Percentiles rank a stretch among this genome's conserved stretches.
Evolutionary conservation across 2,888 invertebrate species (phyloP).

Genomic region (Cataglyphis rosenhaueri): DNA sequence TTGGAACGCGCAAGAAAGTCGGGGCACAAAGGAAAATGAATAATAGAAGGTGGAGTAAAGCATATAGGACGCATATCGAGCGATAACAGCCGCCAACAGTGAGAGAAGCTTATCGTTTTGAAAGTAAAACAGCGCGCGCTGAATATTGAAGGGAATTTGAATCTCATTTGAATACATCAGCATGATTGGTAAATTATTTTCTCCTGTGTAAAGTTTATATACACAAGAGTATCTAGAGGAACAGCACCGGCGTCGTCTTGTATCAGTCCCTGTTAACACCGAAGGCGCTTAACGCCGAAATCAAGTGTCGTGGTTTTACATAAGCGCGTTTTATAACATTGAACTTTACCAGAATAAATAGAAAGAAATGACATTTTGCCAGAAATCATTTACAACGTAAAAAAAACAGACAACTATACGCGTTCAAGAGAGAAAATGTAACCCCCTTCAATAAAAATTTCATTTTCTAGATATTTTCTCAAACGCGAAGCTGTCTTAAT

Average conservation of each 20-base stretch:
- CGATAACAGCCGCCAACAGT: slow-evolving; percentile 43
- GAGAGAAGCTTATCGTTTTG: slow-evolving; percentile 57
- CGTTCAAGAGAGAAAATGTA: neutral
- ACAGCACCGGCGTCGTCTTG: slow-evolving; percentile 41
- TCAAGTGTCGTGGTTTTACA: slow-evolving; percentile 54
- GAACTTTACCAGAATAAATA: neutral
- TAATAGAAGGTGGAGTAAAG: slow-evolving; percentile 52
- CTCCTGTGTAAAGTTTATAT: slow-evolving; percentile 45
- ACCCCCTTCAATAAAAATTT: slow-evolving; percentile 1
- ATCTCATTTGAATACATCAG: slow-evolving; percentile 61
- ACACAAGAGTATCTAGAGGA: slow-evolving; percentile 24
- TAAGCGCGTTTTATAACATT: slow-evolving; percentile 45
- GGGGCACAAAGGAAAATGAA: slow-evolving; percentile 52
- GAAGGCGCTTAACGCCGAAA: slow-evolving; percentile 59
- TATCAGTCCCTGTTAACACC: slow-evolving; percentile 58
- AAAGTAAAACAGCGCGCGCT: slow-evolving; percentile 55
- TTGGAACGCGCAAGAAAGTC: slow-evolving; percentile 42
- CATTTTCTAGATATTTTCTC: neutral
- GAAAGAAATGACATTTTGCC: neutral
- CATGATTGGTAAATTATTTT: slow-evolving; percentile 59
- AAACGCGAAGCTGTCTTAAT: neutral
- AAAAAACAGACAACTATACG: neutral
- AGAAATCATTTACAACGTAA: neutral
- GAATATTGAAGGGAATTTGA: slow-evolving; percentile 56
- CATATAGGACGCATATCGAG: slow-evolving; percentile 56